Base-by-base conservation (phyloP, 1,140 invertebrate species). In the Ctenoplectra terminalis region DNA sequence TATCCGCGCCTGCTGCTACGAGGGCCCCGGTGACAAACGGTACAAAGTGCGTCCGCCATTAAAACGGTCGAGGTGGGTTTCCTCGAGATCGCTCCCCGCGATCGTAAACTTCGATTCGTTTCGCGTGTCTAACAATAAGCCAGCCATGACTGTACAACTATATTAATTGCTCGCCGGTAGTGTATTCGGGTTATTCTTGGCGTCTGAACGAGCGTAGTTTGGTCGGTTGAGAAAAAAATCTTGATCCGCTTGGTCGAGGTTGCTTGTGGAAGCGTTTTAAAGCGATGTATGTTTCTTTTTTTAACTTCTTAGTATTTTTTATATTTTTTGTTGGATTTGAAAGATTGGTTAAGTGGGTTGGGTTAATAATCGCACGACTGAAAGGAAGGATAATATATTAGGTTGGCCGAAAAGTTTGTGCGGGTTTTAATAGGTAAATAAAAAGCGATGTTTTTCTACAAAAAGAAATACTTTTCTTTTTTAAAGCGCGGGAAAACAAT, bases 21-120 rank as follows among this genome's bases (percentile, higher is more conserved):
- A 23, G 31, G 58, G 1, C 37, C 17, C n/a, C 58, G 37, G 37
- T 34, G 73, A 67, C 48, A 34, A 54, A 56, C 82, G 54, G 50
- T 77, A 26, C 37, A 72, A 82, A 83, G 52, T 52, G 48, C 54
- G 69, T 70, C 40, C 54, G 50, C 70, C 54, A 85, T 60, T 63
- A 48, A 54, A 31, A 8, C 60, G 34, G 34, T 37, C 64, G 17
- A 20, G 34, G 13, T 4, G 23, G n/a, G 46, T 17, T 61, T 37
- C 3, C 34, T 23, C 58, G 58, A 61, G 17, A 37, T 26, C 56
- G 17, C 20, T 60, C 56, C 0, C 37, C 37, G 26, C 40, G 54
- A 61, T 74, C 56, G 71, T 48, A 34, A 61, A 46, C 1, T 43
- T 52, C 60, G 60, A 66, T 50, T 52, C 43, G 61, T 66, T 52